Conservation (phyloP, 2,113 vertebrate species). For the Canis aureus region DNA sequence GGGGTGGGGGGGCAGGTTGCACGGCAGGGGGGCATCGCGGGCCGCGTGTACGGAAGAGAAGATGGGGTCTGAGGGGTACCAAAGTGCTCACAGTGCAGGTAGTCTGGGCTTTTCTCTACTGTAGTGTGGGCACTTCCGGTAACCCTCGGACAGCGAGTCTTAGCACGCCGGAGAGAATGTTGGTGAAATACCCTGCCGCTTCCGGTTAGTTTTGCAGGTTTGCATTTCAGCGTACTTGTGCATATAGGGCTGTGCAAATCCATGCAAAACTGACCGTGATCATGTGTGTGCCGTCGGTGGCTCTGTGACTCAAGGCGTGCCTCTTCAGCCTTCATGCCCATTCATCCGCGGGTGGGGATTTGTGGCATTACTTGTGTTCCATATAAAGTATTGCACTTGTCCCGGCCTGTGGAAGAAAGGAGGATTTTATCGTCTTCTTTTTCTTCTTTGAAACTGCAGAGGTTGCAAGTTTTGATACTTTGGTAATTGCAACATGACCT, state of each 20-base stretch:
- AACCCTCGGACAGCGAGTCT: constrained; percentile 89
- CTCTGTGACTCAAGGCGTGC: not conserved
- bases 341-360: constrained; percentile 92
- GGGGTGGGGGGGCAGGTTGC: too few species aligned
- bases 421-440: constrained; percentile 82
- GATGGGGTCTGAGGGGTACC: constrained; percentile 90
- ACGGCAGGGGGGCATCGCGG: not conserved
- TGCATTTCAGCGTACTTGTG: constrained; percentile 93
- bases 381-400: constrained; percentile 93
- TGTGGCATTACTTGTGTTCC: constrained; percentile 91
- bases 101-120: constrained; percentile 93
- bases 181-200: constrained; percentile 80
- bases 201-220: constrained; percentile 97
- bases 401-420: constrained; percentile 92
- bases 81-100: constrained; percentile 99
- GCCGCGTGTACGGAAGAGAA: not conserved
- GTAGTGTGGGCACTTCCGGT: constrained; percentile 98
- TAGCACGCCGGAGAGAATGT: constrained; percentile 48
- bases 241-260: constrained; percentile 95
- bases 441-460: constrained; percentile 12
- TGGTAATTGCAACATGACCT: constrained; percentile 66
- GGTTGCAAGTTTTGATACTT: not conserved
- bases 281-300: constrained; percentile 68
- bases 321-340: constrained; percentile 69
- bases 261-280: constrained; percentile 96